Evolutionary conservation across 2,797 vertebrate species (phyloP).

Genomic region (Petrocephalus sullivani): DNA sequence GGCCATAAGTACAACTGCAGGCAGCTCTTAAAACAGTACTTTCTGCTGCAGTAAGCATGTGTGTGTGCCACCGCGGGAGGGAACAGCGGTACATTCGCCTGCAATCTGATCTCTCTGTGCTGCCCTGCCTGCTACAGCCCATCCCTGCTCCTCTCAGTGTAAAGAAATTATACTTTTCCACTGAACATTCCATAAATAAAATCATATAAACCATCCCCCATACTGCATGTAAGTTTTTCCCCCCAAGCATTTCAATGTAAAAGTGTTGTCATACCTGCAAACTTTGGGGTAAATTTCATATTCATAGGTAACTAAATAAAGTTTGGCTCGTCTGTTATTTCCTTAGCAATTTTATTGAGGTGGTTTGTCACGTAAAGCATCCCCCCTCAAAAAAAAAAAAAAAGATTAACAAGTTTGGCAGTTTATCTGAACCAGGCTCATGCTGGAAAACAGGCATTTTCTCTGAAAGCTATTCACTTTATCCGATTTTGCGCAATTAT

Average conservation of each 20-base stretch:
- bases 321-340: not conserved
- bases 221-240: not conserved
- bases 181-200: not conserved
- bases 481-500: not conserved
- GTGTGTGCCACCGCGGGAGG: conserved; percentile 53
- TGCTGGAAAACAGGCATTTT: not conserved
- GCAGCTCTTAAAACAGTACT: conserved; percentile 30
- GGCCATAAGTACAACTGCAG: conserved; percentile 48
- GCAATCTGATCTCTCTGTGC: not conserved
- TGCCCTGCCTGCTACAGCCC: not conserved
- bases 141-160: not conserved
- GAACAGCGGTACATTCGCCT: conserved; percentile 23
- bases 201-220: not conserved
- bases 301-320: not conserved
- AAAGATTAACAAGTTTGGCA: not conserved
- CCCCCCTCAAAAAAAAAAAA: not conserved
- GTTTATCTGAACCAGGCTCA: not conserved
- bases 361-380: not conserved
- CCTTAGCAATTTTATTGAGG: not conserved
- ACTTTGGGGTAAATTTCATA: not conserved
- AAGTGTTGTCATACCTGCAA: not conserved
- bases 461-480: not conserved
- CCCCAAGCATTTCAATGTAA: not conserved
- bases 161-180: conserved; percentile 2
- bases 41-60: conserved; percentile 65